phyloP scores from a whole-genome alignment of 2,888 invertebrate genomes.

The Rugalucina vietnamica region DNA sequence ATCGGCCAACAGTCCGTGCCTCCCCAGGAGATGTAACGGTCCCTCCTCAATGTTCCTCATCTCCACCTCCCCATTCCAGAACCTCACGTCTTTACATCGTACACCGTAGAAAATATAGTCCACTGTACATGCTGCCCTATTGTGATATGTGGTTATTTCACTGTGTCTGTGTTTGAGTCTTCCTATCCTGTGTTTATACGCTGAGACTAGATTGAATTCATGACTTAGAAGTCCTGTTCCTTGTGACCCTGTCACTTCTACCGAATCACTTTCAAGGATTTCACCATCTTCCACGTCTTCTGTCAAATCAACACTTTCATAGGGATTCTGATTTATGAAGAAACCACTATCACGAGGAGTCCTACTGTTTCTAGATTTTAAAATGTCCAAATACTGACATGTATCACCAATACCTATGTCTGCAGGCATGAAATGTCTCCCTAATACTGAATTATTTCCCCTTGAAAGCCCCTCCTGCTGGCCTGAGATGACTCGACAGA shows the following conservation, averaged over 20 bases:
- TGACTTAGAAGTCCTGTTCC: conserved; percentile 88
- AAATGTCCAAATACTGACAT: conserved; percentile 81
- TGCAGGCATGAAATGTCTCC: conserved; percentile 80
- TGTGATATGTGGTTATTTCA: conserved; percentile 92
- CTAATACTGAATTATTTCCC: conserved; percentile 56
- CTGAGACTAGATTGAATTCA: conserved; percentile 88
- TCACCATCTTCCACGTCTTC: neutral
- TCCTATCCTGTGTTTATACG: conserved; percentile 86
- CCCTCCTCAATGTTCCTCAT: conserved; percentile 79
- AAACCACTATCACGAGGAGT: neutral
- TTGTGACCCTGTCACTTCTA: conserved; percentile 82
- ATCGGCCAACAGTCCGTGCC: conserved; percentile 88
- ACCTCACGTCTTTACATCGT: conserved; percentile 39
- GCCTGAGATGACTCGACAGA: conserved; percentile 81
- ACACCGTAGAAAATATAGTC: conserved; percentile 94
- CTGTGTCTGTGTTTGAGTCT: conserved; percentile 79
- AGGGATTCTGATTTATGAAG: neutral
- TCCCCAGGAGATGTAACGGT: conserved; percentile 87
- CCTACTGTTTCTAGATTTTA: neutral
- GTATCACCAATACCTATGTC: conserved; percentile 84
- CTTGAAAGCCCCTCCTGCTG: conserved; percentile 75
- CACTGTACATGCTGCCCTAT: conserved; percentile 88
- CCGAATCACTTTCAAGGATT: neutral
- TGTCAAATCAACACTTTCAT: neutral
- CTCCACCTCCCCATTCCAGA: conserved; percentile 32